Evolutionary conservation across 2,888 invertebrate species (phyloP), one percentile per base, ranked within the genome.

Genomic region (Urechis unicinctus): DNA sequence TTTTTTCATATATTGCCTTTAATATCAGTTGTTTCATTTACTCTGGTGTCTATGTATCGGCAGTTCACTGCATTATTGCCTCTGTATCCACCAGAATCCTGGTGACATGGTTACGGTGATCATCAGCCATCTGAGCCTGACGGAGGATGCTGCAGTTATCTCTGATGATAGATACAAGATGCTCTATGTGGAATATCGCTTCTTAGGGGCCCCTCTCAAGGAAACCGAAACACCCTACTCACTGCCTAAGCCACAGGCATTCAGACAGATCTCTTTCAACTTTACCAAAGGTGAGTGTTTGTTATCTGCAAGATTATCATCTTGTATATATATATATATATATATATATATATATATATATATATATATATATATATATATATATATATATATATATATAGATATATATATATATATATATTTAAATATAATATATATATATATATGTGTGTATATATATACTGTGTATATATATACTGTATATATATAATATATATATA

Each of bases 211-310:
- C 47, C 70, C 75, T 29, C 68, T 74, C 0, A 72, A 75, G 53
- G 77, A 79, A 57, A 68, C 77, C 2, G 80, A 80, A 63, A 78
- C 79, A 2, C 79, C 79, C 1, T 73, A 73, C 66, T 75, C 79
- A 2, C 66, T 80, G 53, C 79, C 79, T 13, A 80, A 80, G 64
- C 67, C 67, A 53, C 51, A 74, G 3, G 67, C 75, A n/a, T 66
- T 73, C 49, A 67, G 71, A 52, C 67, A 67, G 51, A 75, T 79
- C 50, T 59, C 65, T 25, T 80, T 78, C 64, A 78, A 80, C 65
- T 80, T 80, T 68, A 72, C 71, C 57, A 80, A 78, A 69, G 75
- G 79, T 79, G 9, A 36, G 9, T 17, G 9, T 36, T 36, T 36
- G n/a, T 9, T 45, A 13, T 45, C n/a, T 9, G n/a, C n/a, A 21